Evolutionary conservation across 2,888 invertebrate species (phyloP), one percentile per base, ranked within the genome.

Genomic region (Tetrapedia diversipes): DNA sequence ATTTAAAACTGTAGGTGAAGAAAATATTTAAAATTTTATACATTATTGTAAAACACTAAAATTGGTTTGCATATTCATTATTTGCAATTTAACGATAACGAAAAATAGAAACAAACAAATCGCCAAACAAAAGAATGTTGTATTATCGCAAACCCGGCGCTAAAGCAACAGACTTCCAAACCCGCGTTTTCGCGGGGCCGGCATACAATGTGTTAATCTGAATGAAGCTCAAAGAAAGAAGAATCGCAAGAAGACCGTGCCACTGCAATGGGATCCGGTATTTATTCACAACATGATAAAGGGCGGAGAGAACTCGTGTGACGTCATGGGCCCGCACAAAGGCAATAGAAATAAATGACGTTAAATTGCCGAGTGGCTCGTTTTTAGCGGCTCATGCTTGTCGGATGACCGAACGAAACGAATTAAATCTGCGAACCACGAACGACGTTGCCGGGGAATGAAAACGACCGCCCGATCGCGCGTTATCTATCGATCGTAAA

Each of bases 291-390:
- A 61, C 24, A 61, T 51, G 69, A 67, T 43, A 69, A 75, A 80
- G 74, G 83, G 69, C 60, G 51, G 27, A 61, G 77, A 67, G 80
- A 72, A 80, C 80, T 86, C 71, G 83, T 61, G 77, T 87, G 90
- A 90, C 89, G 90, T 75, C 89, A 90, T 74, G 67, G 77, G 75
- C 86, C 87, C 87, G 84, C 83, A 88, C 88, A 85, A 87, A 88
- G 89, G 77, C 90, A 90, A 90, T 90, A 87, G 87, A 88, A 87
- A 87, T 89, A 89, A 90, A 90, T 86, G 86, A 89, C 86, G 81
- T 86, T 89, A 89, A 90, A 90, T 90, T 89, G 88, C 81, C 71
- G 77, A 79, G 69, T 82, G 74, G 64, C 77, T 78, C 69, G 78
- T 83, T 86, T 85, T 86, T 77, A 82, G 74, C 75, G 47, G 47